Evolutionary conservation across 1,140 invertebrate genomes (phyloP), one percentile per base, ranked within the genome.

Genomic region (Drosophila lowei): DNA sequence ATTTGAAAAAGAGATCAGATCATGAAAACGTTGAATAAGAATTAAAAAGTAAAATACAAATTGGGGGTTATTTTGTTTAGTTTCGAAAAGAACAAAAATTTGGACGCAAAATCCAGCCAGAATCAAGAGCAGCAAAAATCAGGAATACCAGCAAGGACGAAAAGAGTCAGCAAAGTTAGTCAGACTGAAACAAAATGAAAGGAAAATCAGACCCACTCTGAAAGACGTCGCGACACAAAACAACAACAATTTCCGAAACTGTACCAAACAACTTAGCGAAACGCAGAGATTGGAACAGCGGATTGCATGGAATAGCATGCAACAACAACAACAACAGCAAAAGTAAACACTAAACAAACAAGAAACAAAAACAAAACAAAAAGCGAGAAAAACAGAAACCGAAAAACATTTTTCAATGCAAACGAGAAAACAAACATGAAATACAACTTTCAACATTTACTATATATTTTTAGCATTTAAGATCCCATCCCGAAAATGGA

Each of bases 51-150:
- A 47, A 57, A 73, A 64, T 47, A 54, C 46, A 76, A 72, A 79
- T 65, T 79, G 75, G 79, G 72, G 79, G 80, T 84, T 76, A 57
- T 59, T 53, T 83, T 84, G 73, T 71, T 60, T 61, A 58, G 52
- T 77, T 72, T 61, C n/a, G 34, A 72, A 50, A 63, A 50, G 46
- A 71, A 57, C n/a, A 38, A 71, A 60, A 77, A 77, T 58, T 85
- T 85, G 72, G 80, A 85, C 76, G 80, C 79, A 84, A 84, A 84
- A 85, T 50, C 54, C 28, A 80, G 65, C 23, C 56, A 77, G 60
- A 76, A 63, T 54, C 65, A 43, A 73, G 41, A 73, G 60, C 59
- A 73, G 43, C 18, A 61, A 66, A 34, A n/a, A 67, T 38, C 34
- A 38, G 11, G 34, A 38, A 38, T 38, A 38, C 34, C 34, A 38